Percentiles rank a stretch among this genome's conserved stretches.
These are phyloP conservation scores for Lasioglossum oenotherae DNA, from an alignment of 2,888 invertebrate genomes.

Conservation along the genomic window DNA sequence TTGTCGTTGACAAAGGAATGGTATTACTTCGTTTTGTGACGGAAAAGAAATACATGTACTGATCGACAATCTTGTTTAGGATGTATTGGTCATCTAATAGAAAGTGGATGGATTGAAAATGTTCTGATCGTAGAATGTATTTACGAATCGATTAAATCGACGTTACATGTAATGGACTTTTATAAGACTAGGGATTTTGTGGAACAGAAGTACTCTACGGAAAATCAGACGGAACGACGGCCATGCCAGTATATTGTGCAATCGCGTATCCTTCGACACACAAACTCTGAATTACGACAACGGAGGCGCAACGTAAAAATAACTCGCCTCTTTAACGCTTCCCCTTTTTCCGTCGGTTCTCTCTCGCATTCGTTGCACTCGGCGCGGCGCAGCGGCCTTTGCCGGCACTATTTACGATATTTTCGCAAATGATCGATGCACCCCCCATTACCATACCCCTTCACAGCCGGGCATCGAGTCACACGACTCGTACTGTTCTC, in stretches of 20 bases:
- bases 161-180: not conserved
- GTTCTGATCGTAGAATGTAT: too few relatives aligned
- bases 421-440: constrained; percentile 14
- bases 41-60: not conserved
- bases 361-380: not conserved
- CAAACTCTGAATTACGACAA: constrained; percentile 34
- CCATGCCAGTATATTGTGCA: constrained; percentile 25
- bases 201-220: not conserved
- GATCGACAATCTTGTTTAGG: not conserved
- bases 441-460: not conserved
- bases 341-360: not conserved
- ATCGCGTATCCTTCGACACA: constrained; percentile 36
- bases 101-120: not conserved
- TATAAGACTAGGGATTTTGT: not conserved
- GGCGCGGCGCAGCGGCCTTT: not conserved
- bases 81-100: not conserved
- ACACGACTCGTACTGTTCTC: not conserved
- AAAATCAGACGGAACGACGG: constrained; percentile 20
- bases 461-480: not conserved
- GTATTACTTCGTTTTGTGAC: not conserved
- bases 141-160: not conserved
- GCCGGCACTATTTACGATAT: constrained; percentile 4
- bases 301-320: constrained; percentile 13
- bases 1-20: not conserved
- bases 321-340: constrained; percentile 17